Evolutionary conservation across 2,888 invertebrate species (phyloP), one percentile per base, ranked within the genome.

Genomic region (Drosophila siamana): DNA sequence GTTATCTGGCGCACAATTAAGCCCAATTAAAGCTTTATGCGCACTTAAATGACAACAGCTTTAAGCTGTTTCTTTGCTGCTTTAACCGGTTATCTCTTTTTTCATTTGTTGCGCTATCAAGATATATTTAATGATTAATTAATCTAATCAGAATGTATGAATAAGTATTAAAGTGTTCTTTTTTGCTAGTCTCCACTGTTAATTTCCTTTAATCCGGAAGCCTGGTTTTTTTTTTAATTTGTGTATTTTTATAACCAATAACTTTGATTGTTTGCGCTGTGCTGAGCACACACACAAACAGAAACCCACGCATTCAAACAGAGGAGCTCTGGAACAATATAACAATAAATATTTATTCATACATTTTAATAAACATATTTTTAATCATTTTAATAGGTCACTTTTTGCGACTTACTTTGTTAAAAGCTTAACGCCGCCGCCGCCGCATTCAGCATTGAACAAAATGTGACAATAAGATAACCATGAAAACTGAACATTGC

Each of bases 381-480:
- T 74, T 74, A 84, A 88, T 86, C 74, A 86, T 73, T 74, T 86
- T 83, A 88, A 84, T 80, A 80, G 77, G 61, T 63, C 72, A 70
- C 55, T 82, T 74, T 81, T 78, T 84, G 65, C 69, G 50, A 52
- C 24, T 55, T 28, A 75, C 61, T 62, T 74, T 55, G 56, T 57
- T 54, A 55, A 72, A 59, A 28, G 80, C 80, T 73, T 80, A 71
- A 68, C 76, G 84, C 80, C 67, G 47, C 70, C n/a, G n/a, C n/a
- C 65, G 46, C 70, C 5, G 9, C 40, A 40, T 40, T 40, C 8
- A 40, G 67, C 64, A 54, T 59, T 66, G 48, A 33, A 57, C 68
- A 57, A 64, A 64, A 67, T 61, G 62, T 33, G 15, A 24, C 47
- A 61, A 74, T 55, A 40, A 26, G 24, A 16, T 47, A 38, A 61